Base-by-base conservation (phyloP, 2,888 invertebrate species). In the Synanthedon myopaeformis region DNA sequence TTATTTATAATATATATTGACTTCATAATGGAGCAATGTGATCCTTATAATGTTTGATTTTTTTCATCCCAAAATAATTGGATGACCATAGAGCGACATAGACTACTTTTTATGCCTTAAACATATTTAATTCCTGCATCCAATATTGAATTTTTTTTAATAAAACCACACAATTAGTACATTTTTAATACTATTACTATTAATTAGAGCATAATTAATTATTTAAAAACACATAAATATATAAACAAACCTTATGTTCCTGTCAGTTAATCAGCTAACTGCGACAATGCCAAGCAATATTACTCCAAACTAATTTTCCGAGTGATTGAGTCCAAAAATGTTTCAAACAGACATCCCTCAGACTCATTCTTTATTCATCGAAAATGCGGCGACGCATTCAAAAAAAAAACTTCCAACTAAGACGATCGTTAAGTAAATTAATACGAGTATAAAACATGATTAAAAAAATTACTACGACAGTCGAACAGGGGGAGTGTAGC, bases 381-480 rank as follows among this genome's bases (percentile, higher is more conserved):
- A 82, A 83, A 83, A 78, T 63, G 71, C 70, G 72, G 72, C 70
- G 72, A 72, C 61, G 74, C 77, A 75, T 76, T 67, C 73, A 69
- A 77, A 78, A 77, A 69, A 77, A 78, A 77, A 76, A 70, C 70
- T 68, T 70, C 65, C 65, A 61, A 67, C 76, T 79, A 77, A 80
- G 81, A 74, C 63, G 72, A 72, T 82, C 82, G 82, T 86, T 86
- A 85, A 84, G 75, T 82, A 85, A 87, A 86, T 87, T 85, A 87
- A 86, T 86, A 82, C 76, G 79, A 77, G 74, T 79, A 86, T 87
- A 87, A 87, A 87, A 72, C 79, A 87, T 84, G 86, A 87, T 87
- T 86, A 84, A 86, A 86, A 87, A 86, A 85, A 87, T 83, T 85
- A 83, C 80, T 71, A 65, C 76, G 77, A 81, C 81, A 76, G 67